Evolutionary conservation across 1,140 invertebrate species (phyloP).

Genomic region (Galleria mellonella): DNA sequence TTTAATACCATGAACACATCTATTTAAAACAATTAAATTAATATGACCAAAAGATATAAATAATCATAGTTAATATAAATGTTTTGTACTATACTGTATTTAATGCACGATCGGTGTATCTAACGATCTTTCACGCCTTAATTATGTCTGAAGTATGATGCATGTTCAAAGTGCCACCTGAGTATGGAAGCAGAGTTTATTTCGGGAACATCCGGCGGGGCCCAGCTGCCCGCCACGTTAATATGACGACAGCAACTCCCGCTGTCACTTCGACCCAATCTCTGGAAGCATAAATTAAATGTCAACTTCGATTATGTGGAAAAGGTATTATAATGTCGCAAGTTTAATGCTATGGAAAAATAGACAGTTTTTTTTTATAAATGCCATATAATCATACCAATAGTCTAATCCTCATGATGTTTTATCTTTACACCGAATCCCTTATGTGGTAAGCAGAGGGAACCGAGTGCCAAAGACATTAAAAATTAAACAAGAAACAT

Average conservation of each 20-base stretch:
- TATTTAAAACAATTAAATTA: no score
- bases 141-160: constrained; percentile 49
- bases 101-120: background rate
- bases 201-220: constrained; percentile 46
- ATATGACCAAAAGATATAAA: no score
- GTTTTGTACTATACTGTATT: no score
- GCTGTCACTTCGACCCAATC: constrained; percentile 44
- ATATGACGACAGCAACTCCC: constrained; percentile 42
- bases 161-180: constrained; percentile 33
- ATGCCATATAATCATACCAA: no score
- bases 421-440: no score
- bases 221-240: constrained; percentile 53
- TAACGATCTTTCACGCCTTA: constrained; percentile 31
- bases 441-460: no score
- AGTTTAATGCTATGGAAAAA: background rate
- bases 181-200: constrained; percentile 35
- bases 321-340: background rate
- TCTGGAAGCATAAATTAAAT: constrained; percentile 46
- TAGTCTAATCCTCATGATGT: no score
- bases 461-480: no score
- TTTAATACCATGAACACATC: no score
- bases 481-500: no score
- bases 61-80: no score
- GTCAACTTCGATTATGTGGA: constrained; percentile 21
- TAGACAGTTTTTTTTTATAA: no score